Base-by-base conservation (phyloP, 1,140 invertebrate genomes). In the Physella acuta region DNA sequence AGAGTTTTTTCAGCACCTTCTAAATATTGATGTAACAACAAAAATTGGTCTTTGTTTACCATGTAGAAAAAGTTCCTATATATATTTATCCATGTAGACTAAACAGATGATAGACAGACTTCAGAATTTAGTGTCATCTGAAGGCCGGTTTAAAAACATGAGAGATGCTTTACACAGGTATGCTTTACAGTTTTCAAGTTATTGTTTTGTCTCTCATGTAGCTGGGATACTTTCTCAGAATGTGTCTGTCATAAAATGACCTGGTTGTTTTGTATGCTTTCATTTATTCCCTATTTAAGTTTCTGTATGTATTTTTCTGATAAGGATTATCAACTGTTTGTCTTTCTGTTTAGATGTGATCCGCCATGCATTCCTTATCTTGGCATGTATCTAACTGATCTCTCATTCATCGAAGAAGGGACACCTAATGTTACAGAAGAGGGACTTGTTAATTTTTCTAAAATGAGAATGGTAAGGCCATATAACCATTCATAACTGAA, bases 321-420 rank as follows among this genome's bases (percentile, higher is more conserved):
- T 28, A 5, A n/a, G n/a, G n/a, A n/a, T n/a, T n/a, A n/a, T 39
- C 17, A 58, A n/a, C 61, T 49, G 68, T 71, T 67, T 49, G 37
- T 65, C 56, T 24, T 75, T 72, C 24, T 14, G 36, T 11, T 37
- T 81, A 90, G 92, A 71, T 95, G 94, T 84, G 94, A 97, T 85
- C 94, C 94, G 51, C 94, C 94, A 0, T 95, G 93, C 79, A 95
- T 96, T 66, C 94, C 94, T 1, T 97, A 96, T 82, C 84, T 97
- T 60, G 94, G 94, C 30, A 91, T 96, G 88, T 97, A 97, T 82
- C 85, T 97, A 14, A 94, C 93, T 20, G 94, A 97, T 84, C 85
- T 97, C 14, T 94, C 93, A 0, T 96, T 96, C 82, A 95, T 97
- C 60, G 94, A 97, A 86, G 94, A 97, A 86, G 93, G 94, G 30